These are phyloP conservation scores for Lithobates sylvaticus DNA, from an alignment of 2,797 vertebrate genomes.

Conservation along the genomic window DNA sequence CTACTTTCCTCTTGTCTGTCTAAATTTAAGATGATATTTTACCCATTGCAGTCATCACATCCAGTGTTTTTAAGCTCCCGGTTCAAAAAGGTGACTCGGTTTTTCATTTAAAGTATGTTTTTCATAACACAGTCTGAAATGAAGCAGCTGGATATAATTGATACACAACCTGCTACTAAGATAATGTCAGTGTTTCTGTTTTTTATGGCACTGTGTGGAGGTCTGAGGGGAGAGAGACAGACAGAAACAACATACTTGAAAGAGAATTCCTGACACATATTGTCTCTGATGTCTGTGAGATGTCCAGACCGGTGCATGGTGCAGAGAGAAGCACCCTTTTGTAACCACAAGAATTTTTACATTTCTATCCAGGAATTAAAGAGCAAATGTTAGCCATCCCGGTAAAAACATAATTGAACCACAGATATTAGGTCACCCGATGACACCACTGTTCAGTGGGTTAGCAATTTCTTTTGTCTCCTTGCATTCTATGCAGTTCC, in stretches of 20 bases:
- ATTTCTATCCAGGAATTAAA: too few species aligned
- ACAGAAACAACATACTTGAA: constrained; percentile 38
- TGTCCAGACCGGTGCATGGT: neutral
- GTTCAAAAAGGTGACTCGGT: constrained; percentile 17
- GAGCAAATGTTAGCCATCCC: too few species aligned
- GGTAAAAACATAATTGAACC: too few species aligned
- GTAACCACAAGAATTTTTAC: neutral
- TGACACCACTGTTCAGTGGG: too few species aligned
- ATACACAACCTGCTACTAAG: constrained; percentile 28
- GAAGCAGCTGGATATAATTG: constrained; percentile 37
- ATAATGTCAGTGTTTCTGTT: constrained; percentile 17
- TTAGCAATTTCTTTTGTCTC: too few species aligned
- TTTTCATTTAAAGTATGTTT: constrained; percentile 37
- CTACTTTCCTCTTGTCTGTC: constrained; percentile 2
- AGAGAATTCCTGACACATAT: constrained; percentile 35
- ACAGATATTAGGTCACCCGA: too few species aligned
- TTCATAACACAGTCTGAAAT: constrained; percentile 33
- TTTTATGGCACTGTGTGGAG: constrained; percentile 20
- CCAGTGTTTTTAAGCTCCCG: constrained; percentile 39
- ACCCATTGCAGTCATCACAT: neutral
- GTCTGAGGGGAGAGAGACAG: constrained; percentile 8
- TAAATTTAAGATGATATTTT: constrained; percentile 30
- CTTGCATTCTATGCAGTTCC: too few species aligned
- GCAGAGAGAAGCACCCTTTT: neutral
- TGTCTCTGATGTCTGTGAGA: constrained; percentile 16